phyloP scores from a whole-genome alignment of 1,140 invertebrate genomes.

The Musca vetustissima region DNA sequence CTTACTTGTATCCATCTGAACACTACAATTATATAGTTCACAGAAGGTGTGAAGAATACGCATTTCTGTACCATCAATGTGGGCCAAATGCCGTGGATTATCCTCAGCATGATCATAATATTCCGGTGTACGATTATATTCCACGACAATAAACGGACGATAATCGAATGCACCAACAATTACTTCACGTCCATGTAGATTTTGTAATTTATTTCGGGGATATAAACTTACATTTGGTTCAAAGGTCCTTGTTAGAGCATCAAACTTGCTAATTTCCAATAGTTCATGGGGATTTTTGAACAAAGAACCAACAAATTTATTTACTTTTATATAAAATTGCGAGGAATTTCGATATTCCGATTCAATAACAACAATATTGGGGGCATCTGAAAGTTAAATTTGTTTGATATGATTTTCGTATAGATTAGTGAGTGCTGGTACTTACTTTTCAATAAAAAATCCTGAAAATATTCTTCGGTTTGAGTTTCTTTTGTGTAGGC shows the following conservation, averaged over 20 bases:
- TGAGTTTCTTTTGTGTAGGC: slow-evolving; percentile 30
- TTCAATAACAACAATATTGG: slow-evolving; percentile 38
- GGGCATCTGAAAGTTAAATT: slow-evolving; percentile 47
- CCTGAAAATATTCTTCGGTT: slow-evolving; percentile 27
- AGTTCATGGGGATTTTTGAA: slow-evolving; percentile 27
- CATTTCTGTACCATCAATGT: slow-evolving; percentile 44
- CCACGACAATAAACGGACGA: slow-evolving; percentile 42
- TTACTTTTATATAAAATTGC: slow-evolving; percentile 41
- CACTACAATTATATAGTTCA: slow-evolving; percentile 40
- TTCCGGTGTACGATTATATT: slow-evolving; percentile 29
- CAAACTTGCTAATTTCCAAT: slow-evolving; percentile 30
- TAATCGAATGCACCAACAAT: slow-evolving; percentile 43
- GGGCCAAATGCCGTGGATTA: slow-evolving; percentile 18
- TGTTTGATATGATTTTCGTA: too few species aligned
- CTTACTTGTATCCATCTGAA: slow-evolving; percentile 42
- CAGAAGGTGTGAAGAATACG: slow-evolving; percentile 39
- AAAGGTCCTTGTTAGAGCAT: slow-evolving; percentile 28
- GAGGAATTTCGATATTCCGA: slow-evolving; percentile 34
- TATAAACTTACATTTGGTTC: slow-evolving; percentile 19
- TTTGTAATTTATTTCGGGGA: slow-evolving; percentile 31
- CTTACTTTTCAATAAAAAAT: not conserved
- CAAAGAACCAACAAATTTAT: slow-evolving; percentile 40
- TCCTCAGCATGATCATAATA: slow-evolving; percentile 30
- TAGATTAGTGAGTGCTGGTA: too few species aligned
- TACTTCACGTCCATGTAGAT: slow-evolving; percentile 44